Conservation (phyloP, 2,113 vertebrate genomes). For the Ailurus styani region DNA sequence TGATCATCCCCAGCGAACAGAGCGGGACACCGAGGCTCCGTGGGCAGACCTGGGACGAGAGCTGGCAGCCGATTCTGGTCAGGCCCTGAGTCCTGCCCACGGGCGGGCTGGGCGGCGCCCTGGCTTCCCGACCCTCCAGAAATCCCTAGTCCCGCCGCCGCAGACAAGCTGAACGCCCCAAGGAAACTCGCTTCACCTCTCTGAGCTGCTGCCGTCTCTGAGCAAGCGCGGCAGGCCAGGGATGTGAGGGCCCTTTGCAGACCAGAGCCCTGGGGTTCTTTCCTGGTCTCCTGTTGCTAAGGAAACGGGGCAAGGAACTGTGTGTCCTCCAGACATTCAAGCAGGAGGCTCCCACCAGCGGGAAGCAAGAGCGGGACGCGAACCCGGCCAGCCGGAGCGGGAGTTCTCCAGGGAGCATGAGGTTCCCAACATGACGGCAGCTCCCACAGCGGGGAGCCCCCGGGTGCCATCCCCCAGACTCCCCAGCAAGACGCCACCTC, state of each 20-base stretch:
- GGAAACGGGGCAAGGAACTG: background rate
- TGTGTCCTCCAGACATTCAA: background rate
- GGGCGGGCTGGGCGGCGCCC: too few relatives aligned
- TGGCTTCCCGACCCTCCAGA: background rate
- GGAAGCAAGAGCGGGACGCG: background rate
- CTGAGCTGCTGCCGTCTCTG: background rate
- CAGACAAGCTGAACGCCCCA: too few relatives aligned
- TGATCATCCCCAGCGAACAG: accelerated
- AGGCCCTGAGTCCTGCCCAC: background rate
- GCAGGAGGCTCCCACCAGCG: background rate
- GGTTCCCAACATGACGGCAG: background rate
- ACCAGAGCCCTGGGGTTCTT: background rate
- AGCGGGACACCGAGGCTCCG: background rate
- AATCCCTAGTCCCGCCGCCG: background rate
- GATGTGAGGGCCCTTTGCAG: too few relatives aligned
- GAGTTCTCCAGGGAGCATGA: background rate
- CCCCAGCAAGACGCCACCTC: accelerated
- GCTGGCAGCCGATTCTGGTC: background rate
- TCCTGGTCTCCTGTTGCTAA: background rate
- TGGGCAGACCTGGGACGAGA: background rate
- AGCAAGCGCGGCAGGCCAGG: accelerated
- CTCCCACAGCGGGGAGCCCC: too few relatives aligned
- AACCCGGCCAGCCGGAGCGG: background rate
- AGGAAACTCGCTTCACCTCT: background rate
- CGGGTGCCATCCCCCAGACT: accelerated